Evolutionary conservation across 1,140 invertebrate genomes (phyloP).

Genomic region (Homarus americanus): DNA sequence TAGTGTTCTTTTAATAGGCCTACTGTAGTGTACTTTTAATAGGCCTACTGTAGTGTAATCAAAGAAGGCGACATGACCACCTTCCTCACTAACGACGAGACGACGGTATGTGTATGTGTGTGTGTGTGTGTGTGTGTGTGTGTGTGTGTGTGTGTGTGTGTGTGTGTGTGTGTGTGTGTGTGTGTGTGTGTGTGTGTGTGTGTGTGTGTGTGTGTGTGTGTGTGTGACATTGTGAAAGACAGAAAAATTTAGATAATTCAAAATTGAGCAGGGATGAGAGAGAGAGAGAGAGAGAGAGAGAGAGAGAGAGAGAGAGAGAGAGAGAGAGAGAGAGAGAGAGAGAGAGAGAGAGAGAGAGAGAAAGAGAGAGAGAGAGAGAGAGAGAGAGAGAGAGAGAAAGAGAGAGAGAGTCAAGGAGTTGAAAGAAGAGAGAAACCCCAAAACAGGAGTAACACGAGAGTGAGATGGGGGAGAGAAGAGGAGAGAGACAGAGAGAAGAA

Average conservation of each 20-base stretch:
- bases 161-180: background rate
- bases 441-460: background rate
- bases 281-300: too few species aligned
- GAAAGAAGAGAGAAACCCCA: background rate
- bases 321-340: too few species aligned
- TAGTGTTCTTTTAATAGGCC: too few species aligned
- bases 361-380: background rate
- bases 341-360: background rate
- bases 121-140: constrained; percentile 7
- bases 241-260: background rate
- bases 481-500: background rate
- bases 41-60: background rate
- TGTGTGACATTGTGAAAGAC: background rate
- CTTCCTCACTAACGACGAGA: background rate
- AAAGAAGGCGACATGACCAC: background rate
- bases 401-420: background rate
- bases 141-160: background rate
- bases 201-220: background rate
- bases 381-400: background rate
- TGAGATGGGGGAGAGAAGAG: background rate
- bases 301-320: too few species aligned
- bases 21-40: too few species aligned
- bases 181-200: constrained; percentile 23
- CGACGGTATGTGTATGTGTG: constrained; percentile 22
- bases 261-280: too few species aligned